These are phyloP conservation scores for Antechinus flavipes DNA, from an alignment of 2,113 vertebrate species.

Conservation along the genomic window DNA sequence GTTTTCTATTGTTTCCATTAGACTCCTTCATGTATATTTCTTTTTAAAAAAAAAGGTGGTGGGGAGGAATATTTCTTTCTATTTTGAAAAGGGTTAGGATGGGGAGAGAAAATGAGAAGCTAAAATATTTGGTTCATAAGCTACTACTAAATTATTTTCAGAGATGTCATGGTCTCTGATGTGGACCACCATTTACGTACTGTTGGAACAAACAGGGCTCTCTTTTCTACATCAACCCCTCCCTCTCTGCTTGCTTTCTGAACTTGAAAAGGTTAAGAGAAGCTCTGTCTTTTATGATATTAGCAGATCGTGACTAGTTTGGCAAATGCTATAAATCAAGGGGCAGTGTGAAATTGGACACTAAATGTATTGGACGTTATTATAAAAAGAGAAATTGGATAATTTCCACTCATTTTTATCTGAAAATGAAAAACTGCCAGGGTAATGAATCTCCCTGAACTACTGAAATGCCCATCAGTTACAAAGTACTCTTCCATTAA, in stretches of 20 bases:
- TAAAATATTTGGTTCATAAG: background rate
- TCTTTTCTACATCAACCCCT: background rate
- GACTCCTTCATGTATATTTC: background rate
- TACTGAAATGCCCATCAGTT: slow-evolving; percentile 77
- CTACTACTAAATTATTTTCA: slow-evolving; percentile 26
- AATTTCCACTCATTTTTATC: slow-evolving; percentile 84
- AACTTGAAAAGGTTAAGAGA: slow-evolving; percentile 67
- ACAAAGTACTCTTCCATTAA: slow-evolving; percentile 74
- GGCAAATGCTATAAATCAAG: slow-evolving; percentile 81
- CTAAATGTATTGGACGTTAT: slow-evolving; percentile 78
- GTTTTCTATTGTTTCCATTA: slow-evolving; percentile 20
- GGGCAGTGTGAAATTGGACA: slow-evolving; percentile 76
- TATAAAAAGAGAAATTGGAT: slow-evolving; percentile 83
- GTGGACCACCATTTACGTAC: background rate
- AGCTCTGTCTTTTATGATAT: slow-evolving; percentile 48
- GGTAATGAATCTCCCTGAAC: slow-evolving; percentile 81
- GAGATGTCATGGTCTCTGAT: background rate
- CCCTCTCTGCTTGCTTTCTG: slow-evolving; percentile 6
- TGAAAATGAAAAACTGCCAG: slow-evolving; percentile 83
- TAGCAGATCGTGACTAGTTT: slow-evolving; percentile 60
- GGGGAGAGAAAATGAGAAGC: background rate
- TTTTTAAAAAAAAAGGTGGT: background rate
- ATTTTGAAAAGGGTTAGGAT: background rate
- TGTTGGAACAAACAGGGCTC: background rate
- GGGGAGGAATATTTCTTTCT: background rate